Base-by-base conservation (phyloP, 2,888 invertebrate genomes). In the Rhingia campestris region DNA sequence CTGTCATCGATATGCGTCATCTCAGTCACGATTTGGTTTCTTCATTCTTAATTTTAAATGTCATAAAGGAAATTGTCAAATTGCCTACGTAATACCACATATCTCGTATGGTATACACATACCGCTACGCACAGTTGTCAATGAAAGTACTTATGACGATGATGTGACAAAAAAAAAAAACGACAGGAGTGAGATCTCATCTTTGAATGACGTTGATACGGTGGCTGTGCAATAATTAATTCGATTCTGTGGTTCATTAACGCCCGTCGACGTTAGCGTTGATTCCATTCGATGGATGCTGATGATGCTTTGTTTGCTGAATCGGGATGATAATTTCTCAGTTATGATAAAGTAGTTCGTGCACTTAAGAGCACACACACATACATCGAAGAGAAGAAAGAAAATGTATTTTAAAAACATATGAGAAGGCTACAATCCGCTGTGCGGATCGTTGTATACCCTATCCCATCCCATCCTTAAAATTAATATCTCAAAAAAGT, bases 181-280 rank as follows among this genome's bases (percentile, higher is more conserved):
- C 0, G 47, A 47, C 10, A 6, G 45, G 35, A 54, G n/a, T 37
- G 32, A 58, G 56, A 56, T 73, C 41, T 63, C 61, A 75, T 53
- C 61, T 75, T 43, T 33, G 53, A 75, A 64, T 70, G 75, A 75
- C 75, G 64, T 70, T 58, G 64, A 63, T 63, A 63, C 41, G 66
- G 63, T 37, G 30, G 10, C n/a, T 76, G 61, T 69, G 76, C 76
- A 66, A 66, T 81, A 81, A 81, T 81, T 81, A 81, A 77, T 77
- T 80, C 56, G 67, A 80, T 74, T 73, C 53, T 67, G 73, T 37
- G 73, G 79, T 67, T 74, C 66, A 67, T 80, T 80, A 49, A 37
- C 58, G 51, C 35, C 12, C 69, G 53, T 41, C 37, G 39, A 75
- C 67, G 72, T 59, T 77, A 33, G 63, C 39, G 49, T 80, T 37